These are phyloP conservation scores for Dendrocopos noguchii DNA, from an alignment of 2,113 vertebrate species.

Conservation along the genomic window DNA sequence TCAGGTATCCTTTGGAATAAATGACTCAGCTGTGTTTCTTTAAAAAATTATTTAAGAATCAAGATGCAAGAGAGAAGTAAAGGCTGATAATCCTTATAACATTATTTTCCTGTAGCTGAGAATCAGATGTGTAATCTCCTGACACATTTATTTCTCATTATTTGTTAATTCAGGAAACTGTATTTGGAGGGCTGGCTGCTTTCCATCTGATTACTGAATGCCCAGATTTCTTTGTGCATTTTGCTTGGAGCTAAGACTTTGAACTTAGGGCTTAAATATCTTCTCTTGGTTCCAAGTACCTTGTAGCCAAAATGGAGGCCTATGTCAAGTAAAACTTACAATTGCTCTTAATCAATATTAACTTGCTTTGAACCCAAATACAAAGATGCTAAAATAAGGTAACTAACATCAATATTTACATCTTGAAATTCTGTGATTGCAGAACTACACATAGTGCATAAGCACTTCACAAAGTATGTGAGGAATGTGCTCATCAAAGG, in stretches of 20 bases:
- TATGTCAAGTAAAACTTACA: background rate
- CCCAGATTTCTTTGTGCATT: background rate
- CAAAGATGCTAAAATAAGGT: background rate
- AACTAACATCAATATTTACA: background rate
- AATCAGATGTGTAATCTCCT: background rate
- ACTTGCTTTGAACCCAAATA: background rate
- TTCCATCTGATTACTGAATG: background rate
- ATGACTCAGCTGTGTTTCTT: background rate
- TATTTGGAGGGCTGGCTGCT: background rate
- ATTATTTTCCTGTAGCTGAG: background rate
- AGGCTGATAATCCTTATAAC: background rate
- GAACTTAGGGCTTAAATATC: background rate
- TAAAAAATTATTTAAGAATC: background rate
- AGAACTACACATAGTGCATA: background rate
- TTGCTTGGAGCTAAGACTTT: background rate
- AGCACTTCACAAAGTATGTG: background rate
- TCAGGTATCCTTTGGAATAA: constrained; percentile 10
- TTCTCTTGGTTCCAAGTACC: background rate
- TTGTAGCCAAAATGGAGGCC: background rate
- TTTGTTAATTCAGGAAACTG: background rate
- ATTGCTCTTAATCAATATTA: background rate
- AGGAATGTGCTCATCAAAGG: background rate
- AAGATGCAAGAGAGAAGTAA: background rate
- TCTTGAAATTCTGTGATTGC: background rate
- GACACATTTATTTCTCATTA: background rate